Base-by-base conservation (phyloP, 1,140 invertebrate species). In the Popillia japonica region DNA sequence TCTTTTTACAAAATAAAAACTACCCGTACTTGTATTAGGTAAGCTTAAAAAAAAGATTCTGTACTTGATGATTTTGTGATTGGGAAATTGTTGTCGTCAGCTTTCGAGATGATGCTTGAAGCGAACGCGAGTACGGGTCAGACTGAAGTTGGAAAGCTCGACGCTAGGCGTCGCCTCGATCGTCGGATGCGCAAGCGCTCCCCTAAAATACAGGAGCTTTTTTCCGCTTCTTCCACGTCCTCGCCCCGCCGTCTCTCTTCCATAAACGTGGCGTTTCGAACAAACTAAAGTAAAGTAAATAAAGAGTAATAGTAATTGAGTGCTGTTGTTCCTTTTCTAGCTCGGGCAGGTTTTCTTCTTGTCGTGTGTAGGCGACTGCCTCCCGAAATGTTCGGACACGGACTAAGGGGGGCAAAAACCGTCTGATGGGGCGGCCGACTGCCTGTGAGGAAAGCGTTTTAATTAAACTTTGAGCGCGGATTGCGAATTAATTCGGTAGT, bases 101-200 rank as follows among this genome's bases (percentile, higher is more conserved):
- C 48, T 55, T 55, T 55, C 17, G 48, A 55, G 48, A 55, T 48
- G 22, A 68, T 17, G 27, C 61, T 68, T 20, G 61, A 34, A 34
- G 61, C 61, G 14, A 68, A 22, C 72, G 79, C 72, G 79, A 83
- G 80, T 84, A 84, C 81, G 81, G 84, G 83, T 84, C 84, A 85
- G 80, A 82, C 82, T 84, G 79, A 76, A 68, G 78, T 85, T 85
- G 75, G 23, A 78, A 80, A 79, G 81, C 80, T 81, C 79, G 77
- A 80, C 85, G 79, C 42, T 68, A 82, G 84, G 78, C 73, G 83
- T 80, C 83, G 82, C 78, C 78, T 34, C 11, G 27, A 40, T 41
- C 78, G 78, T 7, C 8, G 20, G 9, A 74, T 9, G 72, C 79
- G 78, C 75, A 78, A 40, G 81, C 81, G 83, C 80, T 41, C 75